Base-by-base conservation (phyloP, 2,797 vertebrate species). In the Ficedula albicollis region DNA sequence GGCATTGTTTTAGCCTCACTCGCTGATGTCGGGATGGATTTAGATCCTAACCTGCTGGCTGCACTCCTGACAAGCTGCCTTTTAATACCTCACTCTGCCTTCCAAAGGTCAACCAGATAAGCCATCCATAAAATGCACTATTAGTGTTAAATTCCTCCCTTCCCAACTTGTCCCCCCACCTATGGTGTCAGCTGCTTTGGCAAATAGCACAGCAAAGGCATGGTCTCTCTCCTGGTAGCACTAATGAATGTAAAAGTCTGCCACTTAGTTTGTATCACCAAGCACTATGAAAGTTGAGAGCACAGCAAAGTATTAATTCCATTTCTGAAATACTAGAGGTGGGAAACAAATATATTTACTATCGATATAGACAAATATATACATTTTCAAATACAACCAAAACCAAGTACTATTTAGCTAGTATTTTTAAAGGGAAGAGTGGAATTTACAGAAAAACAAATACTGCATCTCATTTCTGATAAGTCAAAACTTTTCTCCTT, bases 51-150 rank as follows among this genome's bases (percentile, higher is more conserved):
- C 25, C 30, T 58, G 36, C 46, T 75, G 62, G 51, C 39, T 2
- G 5, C 38, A 21, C 49, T 87, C 88, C 72, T 95, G 78, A 59
- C 81, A 92, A 56, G 60, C 6, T 76, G 52, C 2, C 0, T 79
- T 94, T 87, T 85, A 91, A 26, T 92, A 74, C 60, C 49, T 72
- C 14, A n/a, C 11, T 22, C 36, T 87, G 55, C 68, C 84, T 94
- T 84, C 73, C 85, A 89, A 84, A 84, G 78, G 78, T 54, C 64
- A 92, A 20, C 13, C 72, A 90, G 84, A 80, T 80, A 90, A 87
- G 26, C 17, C 68, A 70, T 87, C 54, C 72, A 70, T 92, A 87
- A 92, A 43, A 68, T 9, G 10, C 43, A 60, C 34, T 83, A 41
- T 55, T 91, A 93, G 56, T n/a, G 34, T 48, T 76, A 76, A 95